A percentile compares a stretch with the other conserved stretches of the same genome.
Conservation (phyloP, 2,113 vertebrate genomes). For the Nothoprocta perdicaria region DNA sequence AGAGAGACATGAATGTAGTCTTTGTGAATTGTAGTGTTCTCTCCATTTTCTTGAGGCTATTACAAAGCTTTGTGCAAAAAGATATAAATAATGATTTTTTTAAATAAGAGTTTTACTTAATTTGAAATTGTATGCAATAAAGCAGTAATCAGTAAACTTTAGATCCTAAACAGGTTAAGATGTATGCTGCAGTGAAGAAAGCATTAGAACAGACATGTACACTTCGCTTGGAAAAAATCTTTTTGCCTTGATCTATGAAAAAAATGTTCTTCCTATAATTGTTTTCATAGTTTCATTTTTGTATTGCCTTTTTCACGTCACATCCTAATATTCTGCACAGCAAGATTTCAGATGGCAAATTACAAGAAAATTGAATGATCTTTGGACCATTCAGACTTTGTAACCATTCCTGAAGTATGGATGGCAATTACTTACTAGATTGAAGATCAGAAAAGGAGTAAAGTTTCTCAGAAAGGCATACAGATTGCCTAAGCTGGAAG, state of each 20-base stretch:
- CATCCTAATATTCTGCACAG: not conserved
- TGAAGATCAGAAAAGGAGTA: conserved; percentile 89
- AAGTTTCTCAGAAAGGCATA: conserved; percentile 79
- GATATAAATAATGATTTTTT: not conserved
- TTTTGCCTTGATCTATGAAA: not conserved
- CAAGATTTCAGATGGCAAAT: not conserved
- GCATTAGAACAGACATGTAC: not conserved
- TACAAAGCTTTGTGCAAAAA: not conserved
- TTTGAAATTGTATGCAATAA: not conserved
- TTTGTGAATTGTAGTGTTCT: not conserved
- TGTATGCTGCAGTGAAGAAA: not conserved
- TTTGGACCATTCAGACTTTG: not conserved
- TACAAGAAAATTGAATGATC: conserved; percentile 13
- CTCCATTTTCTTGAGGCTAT: not conserved
- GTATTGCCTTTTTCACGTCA: not conserved
- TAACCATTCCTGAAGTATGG: not conserved
- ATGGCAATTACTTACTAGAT: conserved; percentile 85
- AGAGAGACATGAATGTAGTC: not conserved
- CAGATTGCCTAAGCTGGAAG: conserved; percentile 80
- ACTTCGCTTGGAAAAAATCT: not conserved
- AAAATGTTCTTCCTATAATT: not conserved
- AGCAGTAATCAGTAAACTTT: not conserved
- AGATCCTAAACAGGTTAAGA: not conserved
- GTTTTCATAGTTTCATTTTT: not conserved
- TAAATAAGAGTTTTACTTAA: not conserved